Evolutionary conservation across 2,888 invertebrate species (phyloP).

Genomic region (Halocaridina rubra): DNA sequence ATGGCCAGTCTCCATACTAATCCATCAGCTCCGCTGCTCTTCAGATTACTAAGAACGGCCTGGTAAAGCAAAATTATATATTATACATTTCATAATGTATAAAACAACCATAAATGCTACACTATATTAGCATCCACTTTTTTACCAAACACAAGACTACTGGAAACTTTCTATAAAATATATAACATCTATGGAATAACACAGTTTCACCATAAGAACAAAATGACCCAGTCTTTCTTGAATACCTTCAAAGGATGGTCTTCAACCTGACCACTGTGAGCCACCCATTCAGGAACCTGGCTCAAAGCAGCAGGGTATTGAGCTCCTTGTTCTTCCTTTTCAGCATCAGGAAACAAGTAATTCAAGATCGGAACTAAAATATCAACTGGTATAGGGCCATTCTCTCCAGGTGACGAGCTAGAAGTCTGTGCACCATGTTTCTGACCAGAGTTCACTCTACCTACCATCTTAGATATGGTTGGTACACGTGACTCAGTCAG

Average conservation of each 20-base stretch:
- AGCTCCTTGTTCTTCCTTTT: slow-evolving; percentile 71
- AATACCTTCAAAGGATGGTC: slow-evolving; percentile 65
- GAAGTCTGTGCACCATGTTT: not conserved
- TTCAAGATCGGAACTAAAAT: slow-evolving; percentile 81
- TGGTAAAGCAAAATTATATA: too few species aligned
- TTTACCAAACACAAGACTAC: too few species aligned
- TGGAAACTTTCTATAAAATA: too few species aligned
- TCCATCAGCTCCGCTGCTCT: slow-evolving; percentile 83
- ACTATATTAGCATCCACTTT: too few species aligned
- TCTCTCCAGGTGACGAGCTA: slow-evolving; percentile 70
- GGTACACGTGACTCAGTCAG: slow-evolving; percentile 83
- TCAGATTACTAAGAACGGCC: slow-evolving; percentile 74
- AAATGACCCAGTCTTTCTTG: too few species aligned
- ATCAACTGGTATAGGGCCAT: slow-evolving; percentile 80
- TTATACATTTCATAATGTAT: too few species aligned
- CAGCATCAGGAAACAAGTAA: slow-evolving; percentile 89
- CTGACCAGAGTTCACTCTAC: slow-evolving; percentile 14
- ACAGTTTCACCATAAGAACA: too few species aligned
- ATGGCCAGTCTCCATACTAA: slow-evolving; percentile 85
- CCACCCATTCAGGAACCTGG: slow-evolving; percentile 46
- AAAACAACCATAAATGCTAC: too few species aligned
- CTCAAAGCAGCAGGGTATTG: slow-evolving; percentile 43
- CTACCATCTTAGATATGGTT: slow-evolving; percentile 40
- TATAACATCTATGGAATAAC: too few species aligned
- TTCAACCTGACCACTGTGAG: slow-evolving; percentile 24